These are phyloP conservation scores for Podocnemis expansa DNA, from an alignment of 2,113 vertebrate genomes.

Conservation along the genomic window DNA sequence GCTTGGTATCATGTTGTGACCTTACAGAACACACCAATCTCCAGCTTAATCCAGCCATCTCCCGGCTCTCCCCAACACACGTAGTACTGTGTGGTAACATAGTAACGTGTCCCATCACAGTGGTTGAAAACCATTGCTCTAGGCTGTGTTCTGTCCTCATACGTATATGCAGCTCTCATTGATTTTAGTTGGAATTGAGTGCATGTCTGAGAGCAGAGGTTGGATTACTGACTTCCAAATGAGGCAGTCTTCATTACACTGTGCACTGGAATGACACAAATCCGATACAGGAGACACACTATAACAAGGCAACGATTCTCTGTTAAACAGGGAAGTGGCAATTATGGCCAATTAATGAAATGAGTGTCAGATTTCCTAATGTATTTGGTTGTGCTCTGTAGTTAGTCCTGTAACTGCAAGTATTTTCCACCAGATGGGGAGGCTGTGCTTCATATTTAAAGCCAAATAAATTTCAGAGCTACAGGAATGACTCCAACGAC, in stretches of 20 bases:
- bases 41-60: too few species aligned
- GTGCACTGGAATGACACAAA: background rate
- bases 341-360: background rate
- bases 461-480: slow-evolving; percentile 1
- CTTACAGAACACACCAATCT: too few species aligned
- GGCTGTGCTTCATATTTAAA: slow-evolving; percentile 53
- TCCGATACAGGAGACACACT: background rate
- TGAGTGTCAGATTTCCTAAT: background rate
- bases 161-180: background rate
- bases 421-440: fast-evolving
- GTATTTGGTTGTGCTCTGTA: slow-evolving; percentile 11
- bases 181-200: background rate
- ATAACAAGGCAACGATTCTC: background rate
- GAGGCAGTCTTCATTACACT: background rate
- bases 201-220: background rate
- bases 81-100: too few species aligned
- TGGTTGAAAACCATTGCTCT: too few species aligned
- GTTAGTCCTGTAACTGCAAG: background rate
- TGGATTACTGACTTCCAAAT: background rate
- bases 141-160: background rate
- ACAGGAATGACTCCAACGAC: background rate
- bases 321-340: background rate
- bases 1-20: too few species aligned
- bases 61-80: too few species aligned
- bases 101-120: too few species aligned